Base-by-base conservation (phyloP, 2,113 vertebrate genomes). In the Psophia crepitans region DNA sequence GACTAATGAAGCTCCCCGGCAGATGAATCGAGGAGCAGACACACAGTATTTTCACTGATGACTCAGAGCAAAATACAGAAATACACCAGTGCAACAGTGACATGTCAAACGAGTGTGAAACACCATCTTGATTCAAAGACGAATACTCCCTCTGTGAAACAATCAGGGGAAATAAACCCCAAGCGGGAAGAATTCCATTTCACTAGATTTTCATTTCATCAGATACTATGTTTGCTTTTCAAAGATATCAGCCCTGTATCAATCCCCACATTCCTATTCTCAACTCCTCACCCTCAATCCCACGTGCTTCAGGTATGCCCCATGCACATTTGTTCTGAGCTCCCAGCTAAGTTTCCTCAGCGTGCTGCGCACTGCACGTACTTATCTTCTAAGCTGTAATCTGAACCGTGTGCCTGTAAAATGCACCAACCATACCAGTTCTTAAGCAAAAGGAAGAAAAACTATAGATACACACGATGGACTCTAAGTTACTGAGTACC, bases 401-500 rank as follows among this genome's bases (percentile, higher is more conserved):
- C 46, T 54, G 28, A 90, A 93, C 44, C 3, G 0, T 6, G 24
- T 30, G 54, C n/a, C 71, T 58, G 37, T 77, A 84, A 92, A 95
- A 95, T 18, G 37, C 54, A 86, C 46, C 54, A 76, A 57, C 28
- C 49, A 63, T 12, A 54, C 26, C 76, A 77, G 58, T 39, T 92
- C 63, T 84, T 28, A 93, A 63, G n/a, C 58, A 89, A 95, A 90
- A 89, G 63, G 49, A 89, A 6, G 46, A 84, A 86, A 64, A 91
- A 23, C 20, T 69, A 64, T 11, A 69, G 27, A 69, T 53, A 32
- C 44, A 69, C 27, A 54, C 1, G 2, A 70, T 7, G 27, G 27
- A 77, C 23, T 65, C 27, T 28, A 65, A 69, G 24, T 73, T 46
- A 85, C 20, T 66, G 37, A 32, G 80, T 12, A 69, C 27, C 15